Percentiles rank a stretch among this genome's conserved stretches.
Evolutionary conservation across 1,140 invertebrate species (phyloP).

Genomic region (Psilanteris sp.): DNA sequence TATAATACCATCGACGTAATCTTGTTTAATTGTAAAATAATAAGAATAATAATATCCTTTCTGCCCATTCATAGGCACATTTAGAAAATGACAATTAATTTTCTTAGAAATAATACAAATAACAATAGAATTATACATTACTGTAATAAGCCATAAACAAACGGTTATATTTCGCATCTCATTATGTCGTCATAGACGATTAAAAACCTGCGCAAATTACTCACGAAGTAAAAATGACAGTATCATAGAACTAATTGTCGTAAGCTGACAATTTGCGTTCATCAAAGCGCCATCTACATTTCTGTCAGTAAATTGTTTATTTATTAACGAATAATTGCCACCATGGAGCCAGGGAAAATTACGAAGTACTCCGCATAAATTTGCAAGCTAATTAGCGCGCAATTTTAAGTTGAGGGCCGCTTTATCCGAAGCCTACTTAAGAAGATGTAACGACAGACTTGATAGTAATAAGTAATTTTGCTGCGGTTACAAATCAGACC

Average conservation of each 20-base stretch:
- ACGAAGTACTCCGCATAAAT: constrained; percentile 31
- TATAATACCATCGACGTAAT: too few species aligned
- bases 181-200: constrained; percentile 16
- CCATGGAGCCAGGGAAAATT: constrained; percentile 25
- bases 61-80: too few species aligned
- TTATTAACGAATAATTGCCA: constrained; percentile 28
- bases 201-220: constrained; percentile 13
- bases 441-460: constrained; percentile 21
- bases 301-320: constrained; percentile 21
- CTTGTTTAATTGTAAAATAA: too few species aligned
- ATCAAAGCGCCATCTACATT: constrained; percentile 17
- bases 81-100: too few species aligned
- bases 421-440: constrained; percentile 36
- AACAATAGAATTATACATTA: neutral
- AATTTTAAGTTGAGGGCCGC: constrained; percentile 26
- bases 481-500: constrained; percentile 21
- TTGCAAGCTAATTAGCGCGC: constrained; percentile 43
- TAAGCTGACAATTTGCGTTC: constrained; percentile 38
- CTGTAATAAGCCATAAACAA: neutral
- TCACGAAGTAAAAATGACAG: constrained; percentile 31
- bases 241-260: constrained; percentile 26
- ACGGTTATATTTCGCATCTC: neutral
- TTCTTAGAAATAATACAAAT: neutral
- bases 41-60: too few species aligned
- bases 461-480: constrained; percentile 29